These are phyloP conservation scores for Neotoxoptera formosana DNA, from an alignment of 1,140 invertebrate genomes.

Conservation along the genomic window DNA sequence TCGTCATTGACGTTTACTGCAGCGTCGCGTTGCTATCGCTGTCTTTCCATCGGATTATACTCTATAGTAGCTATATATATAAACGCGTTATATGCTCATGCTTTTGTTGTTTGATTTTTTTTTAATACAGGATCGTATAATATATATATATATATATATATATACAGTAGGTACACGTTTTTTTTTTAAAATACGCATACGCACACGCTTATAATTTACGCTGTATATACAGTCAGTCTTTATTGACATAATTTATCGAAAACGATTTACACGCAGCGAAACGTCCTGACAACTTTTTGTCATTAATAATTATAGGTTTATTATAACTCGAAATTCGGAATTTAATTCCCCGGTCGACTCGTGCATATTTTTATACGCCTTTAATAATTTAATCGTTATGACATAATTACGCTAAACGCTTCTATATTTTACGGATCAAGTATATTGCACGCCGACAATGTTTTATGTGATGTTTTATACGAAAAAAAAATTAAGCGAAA, in stretches of 20 bases:
- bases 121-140: background rate
- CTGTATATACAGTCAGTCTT: background rate
- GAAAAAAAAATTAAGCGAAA: background rate
- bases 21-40: background rate
- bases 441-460: background rate
- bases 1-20: background rate
- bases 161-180: background rate
- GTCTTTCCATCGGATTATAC: background rate
- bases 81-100: background rate
- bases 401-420: background rate
- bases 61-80: background rate
- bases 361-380: background rate
- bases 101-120: slow-evolving; percentile 2
- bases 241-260: background rate
- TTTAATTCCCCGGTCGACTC: background rate
- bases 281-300: background rate
- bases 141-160: too few species aligned
- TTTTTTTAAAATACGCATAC: background rate
- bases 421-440: background rate
- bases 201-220: background rate
- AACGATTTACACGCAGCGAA: background rate
- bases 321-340: background rate
- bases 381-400: background rate
- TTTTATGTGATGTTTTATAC: background rate
- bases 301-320: background rate